phyloP scores from a whole-genome alignment of 1,140 invertebrate species.

The Pogonognathellus flavescens region DNA sequence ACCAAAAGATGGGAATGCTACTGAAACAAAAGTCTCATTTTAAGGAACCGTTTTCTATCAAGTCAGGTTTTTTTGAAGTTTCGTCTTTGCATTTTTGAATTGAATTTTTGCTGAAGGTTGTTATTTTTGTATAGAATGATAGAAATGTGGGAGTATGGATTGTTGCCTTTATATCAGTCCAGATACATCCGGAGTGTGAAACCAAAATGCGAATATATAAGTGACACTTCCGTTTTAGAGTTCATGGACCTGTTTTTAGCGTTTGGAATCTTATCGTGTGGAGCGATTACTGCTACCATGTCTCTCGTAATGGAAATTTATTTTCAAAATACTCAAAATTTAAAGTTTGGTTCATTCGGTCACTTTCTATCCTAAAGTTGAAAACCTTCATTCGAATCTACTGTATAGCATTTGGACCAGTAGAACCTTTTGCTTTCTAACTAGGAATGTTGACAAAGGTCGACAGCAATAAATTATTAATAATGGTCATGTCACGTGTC shows the following conservation, averaged over 20 bases:
- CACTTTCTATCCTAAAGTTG: no score
- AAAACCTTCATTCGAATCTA: no score
- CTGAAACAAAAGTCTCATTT: background rate
- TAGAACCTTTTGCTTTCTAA: no score
- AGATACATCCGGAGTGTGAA: background rate
- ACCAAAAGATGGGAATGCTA: background rate
- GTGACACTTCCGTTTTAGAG: background rate
- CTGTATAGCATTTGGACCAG: no score
- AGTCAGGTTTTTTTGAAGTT: background rate
- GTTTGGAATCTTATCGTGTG: background rate
- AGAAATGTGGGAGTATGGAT: constrained; percentile 1
- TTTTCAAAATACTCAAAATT: no score
- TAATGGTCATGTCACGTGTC: no score
- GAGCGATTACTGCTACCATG: background rate
- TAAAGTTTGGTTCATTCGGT: no score
- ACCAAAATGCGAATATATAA: background rate
- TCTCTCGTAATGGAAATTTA: background rate
- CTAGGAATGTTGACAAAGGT: no score
- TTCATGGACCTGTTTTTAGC: background rate
- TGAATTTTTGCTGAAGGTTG: no score
- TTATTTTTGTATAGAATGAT: background rate
- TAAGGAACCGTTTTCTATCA: background rate
- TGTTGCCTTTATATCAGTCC: background rate
- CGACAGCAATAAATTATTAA: no score
- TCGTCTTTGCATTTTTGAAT: no score